Percentiles rank a stretch among this genome's conserved stretches.
Conservation (phyloP, 2,888 invertebrate genomes). For the Microctonus hyperodae region DNA sequence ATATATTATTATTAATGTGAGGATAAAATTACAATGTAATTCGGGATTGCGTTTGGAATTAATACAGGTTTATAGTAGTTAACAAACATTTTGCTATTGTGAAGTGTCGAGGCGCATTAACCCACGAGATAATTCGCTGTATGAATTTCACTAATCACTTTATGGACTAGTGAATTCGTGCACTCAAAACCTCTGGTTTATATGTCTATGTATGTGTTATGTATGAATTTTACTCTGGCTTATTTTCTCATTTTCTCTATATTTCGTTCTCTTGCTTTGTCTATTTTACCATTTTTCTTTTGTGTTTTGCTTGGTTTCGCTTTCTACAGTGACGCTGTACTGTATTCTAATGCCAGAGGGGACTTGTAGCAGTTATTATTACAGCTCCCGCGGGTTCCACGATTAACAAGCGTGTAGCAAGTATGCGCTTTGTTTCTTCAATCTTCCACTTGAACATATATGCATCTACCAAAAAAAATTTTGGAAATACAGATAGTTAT, state of each 20-base stretch:
- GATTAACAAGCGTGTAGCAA: conserved; percentile 20
- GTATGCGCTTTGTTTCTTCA: neutral
- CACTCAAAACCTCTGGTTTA: conserved; percentile 21
- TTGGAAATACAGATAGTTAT: no score
- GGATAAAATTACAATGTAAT: neutral
- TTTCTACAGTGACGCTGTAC: conserved; percentile 17
- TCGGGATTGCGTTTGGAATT: neutral
- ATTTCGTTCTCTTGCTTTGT: no score
- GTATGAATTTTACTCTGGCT: neutral
- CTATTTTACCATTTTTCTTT: no score
- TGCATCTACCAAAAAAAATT: neutral
- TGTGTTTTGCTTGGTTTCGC: conserved; percentile 14
- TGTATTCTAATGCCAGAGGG: conserved; percentile 8
- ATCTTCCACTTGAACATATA: neutral
- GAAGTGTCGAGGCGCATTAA: conserved; percentile 23
- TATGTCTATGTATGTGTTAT: neutral
- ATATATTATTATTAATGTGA: neutral
- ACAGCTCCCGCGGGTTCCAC: conserved; percentile 31
- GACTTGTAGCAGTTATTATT: conserved; percentile 41
- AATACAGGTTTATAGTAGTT: neutral
- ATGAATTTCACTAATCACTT: conserved; percentile 41
- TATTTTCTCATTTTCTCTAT: conserved; percentile 9
- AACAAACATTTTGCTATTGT: conserved; percentile 19
- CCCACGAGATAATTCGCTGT: conserved; percentile 33
- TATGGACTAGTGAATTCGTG: conserved; percentile 21